Percentiles rank a stretch among this genome's conserved stretches.
Evolutionary conservation across 2,888 invertebrate genomes (phyloP).

Genomic region (Abrostola tripartita): DNA sequence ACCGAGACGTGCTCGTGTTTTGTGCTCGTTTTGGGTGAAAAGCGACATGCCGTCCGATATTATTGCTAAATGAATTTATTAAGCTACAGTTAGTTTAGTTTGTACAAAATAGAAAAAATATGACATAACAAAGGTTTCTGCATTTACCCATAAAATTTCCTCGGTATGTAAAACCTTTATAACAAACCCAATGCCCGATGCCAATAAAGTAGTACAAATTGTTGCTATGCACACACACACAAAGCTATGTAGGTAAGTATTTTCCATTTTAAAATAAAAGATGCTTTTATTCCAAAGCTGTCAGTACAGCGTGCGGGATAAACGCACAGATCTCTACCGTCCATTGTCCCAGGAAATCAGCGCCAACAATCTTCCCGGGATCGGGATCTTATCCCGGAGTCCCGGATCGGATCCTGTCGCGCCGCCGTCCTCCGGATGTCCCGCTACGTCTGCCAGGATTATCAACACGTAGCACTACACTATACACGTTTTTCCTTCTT

Average conservation of each 20-base stretch:
- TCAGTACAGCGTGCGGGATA: constrained; percentile 70
- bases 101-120: constrained; percentile 24
- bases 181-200: background rate
- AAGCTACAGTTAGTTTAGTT: constrained; percentile 35
- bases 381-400: constrained; percentile 73
- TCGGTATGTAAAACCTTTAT: background rate
- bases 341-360: constrained; percentile 79
- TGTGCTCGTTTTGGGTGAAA: constrained; percentile 61
- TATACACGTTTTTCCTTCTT: constrained; percentile 71
- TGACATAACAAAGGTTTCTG: constrained; percentile 1
- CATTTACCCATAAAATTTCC: background rate
- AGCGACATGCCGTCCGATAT: constrained; percentile 58
- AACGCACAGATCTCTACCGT: constrained; percentile 67
- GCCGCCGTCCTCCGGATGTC: constrained; percentile 72
- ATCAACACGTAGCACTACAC: constrained; percentile 73
- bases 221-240: too few relatives aligned
- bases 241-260: constrained; percentile 19
- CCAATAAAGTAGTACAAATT: constrained; percentile 4
- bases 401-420: constrained; percentile 72
- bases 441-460: constrained; percentile 79
- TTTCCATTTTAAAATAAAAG: constrained; percentile 41
- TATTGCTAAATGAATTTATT: constrained; percentile 55
- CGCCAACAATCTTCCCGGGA: constrained; percentile 76
- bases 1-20: constrained; percentile 64
- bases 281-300: constrained; percentile 69